These are phyloP conservation scores for Semnornis frantzii DNA, from an alignment of 2,113 vertebrate species.

Conservation along the genomic window DNA sequence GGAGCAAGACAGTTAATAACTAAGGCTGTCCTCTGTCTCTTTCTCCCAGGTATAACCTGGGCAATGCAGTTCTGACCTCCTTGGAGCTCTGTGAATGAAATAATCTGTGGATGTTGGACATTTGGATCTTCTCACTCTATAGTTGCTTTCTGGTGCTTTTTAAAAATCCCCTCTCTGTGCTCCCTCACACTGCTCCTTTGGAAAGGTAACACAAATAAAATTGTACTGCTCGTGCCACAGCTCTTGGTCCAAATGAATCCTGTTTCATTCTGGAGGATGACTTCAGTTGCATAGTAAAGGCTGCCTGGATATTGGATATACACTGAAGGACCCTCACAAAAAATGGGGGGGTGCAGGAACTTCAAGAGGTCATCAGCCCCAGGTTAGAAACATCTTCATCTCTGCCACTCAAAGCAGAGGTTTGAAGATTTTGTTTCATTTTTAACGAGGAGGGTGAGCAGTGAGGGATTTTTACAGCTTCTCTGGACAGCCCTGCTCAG, in stretches of 20 bases:
- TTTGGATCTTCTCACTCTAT: background rate
- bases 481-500: background rate
- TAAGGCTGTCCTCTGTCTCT: background rate
- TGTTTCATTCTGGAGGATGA: background rate
- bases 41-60: background rate
- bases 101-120: background rate
- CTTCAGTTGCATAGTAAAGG: background rate
- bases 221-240: background rate
- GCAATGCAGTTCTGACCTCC: background rate
- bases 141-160: background rate
- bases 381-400: background rate
- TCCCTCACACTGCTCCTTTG: background rate
- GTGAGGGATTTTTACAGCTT: background rate
- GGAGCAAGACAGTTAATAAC: no score
- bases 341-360: background rate
- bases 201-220: background rate
- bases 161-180: background rate
- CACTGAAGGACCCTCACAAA: background rate
- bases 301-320: accelerated
- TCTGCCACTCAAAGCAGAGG: background rate
- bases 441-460: background rate
- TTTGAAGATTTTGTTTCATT: background rate
- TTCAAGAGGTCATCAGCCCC: background rate
- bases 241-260: background rate
- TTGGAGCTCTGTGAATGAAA: background rate